Percentiles rank a stretch among this genome's conserved stretches.
Evolutionary conservation across 2,797 vertebrate genomes (phyloP).

Genomic region (Lepilemur septentrionalis): DNA sequence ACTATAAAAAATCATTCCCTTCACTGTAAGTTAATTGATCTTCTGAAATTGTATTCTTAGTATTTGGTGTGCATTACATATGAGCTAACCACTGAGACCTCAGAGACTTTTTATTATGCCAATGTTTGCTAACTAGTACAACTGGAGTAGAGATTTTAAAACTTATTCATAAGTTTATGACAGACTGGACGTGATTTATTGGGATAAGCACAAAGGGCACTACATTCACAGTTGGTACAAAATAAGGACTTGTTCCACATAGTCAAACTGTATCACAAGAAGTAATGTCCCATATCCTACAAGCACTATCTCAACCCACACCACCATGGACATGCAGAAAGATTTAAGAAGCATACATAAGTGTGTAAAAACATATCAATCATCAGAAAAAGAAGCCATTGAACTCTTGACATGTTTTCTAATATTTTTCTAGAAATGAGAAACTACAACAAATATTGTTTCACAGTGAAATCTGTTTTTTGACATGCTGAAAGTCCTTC

Average conservation of each 20-base stretch:
- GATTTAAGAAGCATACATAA: not conserved
- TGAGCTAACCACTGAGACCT: not conserved
- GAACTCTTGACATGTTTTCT: not conserved
- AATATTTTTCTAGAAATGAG: not conserved
- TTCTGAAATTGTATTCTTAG: not conserved
- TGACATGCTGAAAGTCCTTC: not conserved
- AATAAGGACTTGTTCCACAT: not conserved
- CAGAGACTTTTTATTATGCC: not conserved
- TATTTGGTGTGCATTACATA: not conserved
- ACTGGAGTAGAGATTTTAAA: slow-evolving; percentile 12
- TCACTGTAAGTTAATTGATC: not conserved
- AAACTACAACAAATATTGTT: not conserved
- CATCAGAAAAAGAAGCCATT: not conserved
- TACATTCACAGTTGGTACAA: not conserved
- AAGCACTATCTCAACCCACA: not conserved
- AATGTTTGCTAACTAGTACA: not conserved
- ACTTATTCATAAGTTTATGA: slow-evolving; percentile 11
- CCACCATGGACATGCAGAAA: not conserved
- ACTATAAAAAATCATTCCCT: not conserved
- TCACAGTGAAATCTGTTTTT: not conserved
- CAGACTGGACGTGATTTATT: slow-evolving; percentile 35
- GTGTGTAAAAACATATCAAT: not conserved
- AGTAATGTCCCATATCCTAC: not conserved
- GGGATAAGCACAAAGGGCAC: not conserved
- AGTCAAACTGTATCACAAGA: not conserved